Evolutionary conservation across 1,140 invertebrate species (phyloP).

Genomic region (Orchestia grillus): DNA sequence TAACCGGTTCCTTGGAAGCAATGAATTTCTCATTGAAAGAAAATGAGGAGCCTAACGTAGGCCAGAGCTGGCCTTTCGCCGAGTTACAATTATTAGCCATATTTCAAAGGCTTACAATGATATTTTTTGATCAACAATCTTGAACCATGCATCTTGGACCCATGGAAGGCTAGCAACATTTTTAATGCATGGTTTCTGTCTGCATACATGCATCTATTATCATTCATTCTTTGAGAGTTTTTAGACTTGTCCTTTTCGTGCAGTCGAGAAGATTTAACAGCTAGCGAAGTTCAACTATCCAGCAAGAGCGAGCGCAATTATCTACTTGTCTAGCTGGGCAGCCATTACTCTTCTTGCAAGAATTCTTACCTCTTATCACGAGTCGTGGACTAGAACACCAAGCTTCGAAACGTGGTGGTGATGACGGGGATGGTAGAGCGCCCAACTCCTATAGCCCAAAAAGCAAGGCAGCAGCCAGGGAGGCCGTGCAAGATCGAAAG

Average conservation of each 20-base stretch:
- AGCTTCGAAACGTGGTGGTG: not conserved
- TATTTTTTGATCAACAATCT: conserved; percentile 38
- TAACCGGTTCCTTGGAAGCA: conserved; percentile 36
- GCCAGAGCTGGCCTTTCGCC: not conserved
- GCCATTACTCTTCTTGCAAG: conserved; percentile 53
- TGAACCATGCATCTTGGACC: not conserved
- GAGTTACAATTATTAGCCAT: conserved; percentile 52
- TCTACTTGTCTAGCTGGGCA: conserved; percentile 26
- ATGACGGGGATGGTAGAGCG: not conserved
- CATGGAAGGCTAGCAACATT: not conserved
- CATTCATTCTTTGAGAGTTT: conserved; percentile 25
- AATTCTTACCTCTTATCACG: conserved; percentile 49
- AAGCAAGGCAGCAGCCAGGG: not conserved
- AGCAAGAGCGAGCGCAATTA: conserved; percentile 47
- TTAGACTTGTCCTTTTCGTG: conserved; percentile 52
- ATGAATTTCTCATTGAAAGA: conserved; percentile 50
- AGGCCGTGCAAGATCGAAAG: not conserved
- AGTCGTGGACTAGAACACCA: conserved; percentile 12
- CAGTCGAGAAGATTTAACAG: conserved; percentile 4
- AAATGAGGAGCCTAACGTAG: conserved; percentile 28
- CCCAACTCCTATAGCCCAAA: conserved; percentile 12
- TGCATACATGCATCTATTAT: conserved; percentile 54
- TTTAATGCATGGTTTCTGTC: conserved; percentile 45
- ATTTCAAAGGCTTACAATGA: conserved; percentile 20
- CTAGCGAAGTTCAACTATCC: conserved; percentile 13